Percentiles rank a stretch among this genome's conserved stretches.
These are phyloP conservation scores for Ophthalmolycus amberensis DNA, from an alignment of 2,113 vertebrate genomes.

Conservation along the genomic window DNA sequence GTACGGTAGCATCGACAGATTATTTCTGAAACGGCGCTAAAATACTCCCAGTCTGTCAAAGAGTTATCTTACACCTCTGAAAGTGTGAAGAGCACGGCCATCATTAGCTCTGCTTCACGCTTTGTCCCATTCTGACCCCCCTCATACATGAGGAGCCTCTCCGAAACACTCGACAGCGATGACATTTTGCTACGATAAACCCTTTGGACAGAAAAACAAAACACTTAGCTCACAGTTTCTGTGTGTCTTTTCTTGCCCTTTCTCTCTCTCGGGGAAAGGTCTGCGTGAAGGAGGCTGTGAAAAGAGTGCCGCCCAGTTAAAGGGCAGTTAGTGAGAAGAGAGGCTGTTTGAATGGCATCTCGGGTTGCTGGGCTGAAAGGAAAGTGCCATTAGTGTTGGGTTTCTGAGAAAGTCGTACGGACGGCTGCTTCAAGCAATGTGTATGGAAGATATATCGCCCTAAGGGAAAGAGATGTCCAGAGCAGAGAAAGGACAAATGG, in stretches of 20 bases:
- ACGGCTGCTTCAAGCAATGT: slow-evolving; percentile 36
- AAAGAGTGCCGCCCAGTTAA: slow-evolving; percentile 36
- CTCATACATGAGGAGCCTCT: background rate
- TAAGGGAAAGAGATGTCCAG: background rate
- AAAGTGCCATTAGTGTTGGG: slow-evolving; percentile 68
- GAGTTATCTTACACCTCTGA: background rate
- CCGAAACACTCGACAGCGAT: background rate
- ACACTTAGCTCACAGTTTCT: background rate
- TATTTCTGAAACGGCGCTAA: too few species aligned
- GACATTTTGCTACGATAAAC: slow-evolving; percentile 10
- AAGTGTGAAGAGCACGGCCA: too few species aligned
- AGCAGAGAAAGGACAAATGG: slow-evolving; percentile 2
- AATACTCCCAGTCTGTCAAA: background rate
- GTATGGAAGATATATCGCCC: slow-evolving; percentile 44
- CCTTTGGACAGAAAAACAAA: background rate
- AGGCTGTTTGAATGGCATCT: slow-evolving; percentile 61
- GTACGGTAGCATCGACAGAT: too few species aligned
- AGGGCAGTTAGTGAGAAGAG: slow-evolving; percentile 58
- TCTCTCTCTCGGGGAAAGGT: background rate
- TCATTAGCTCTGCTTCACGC: slow-evolving; percentile 8
- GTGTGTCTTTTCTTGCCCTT: background rate
- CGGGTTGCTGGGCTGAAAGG: slow-evolving; percentile 58
- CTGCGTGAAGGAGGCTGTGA: background rate
- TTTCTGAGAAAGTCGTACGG: slow-evolving; percentile 68
- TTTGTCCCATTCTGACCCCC: background rate